Conservation (phyloP, 2,113 vertebrate species). For the Xyrauchen texanus region DNA sequence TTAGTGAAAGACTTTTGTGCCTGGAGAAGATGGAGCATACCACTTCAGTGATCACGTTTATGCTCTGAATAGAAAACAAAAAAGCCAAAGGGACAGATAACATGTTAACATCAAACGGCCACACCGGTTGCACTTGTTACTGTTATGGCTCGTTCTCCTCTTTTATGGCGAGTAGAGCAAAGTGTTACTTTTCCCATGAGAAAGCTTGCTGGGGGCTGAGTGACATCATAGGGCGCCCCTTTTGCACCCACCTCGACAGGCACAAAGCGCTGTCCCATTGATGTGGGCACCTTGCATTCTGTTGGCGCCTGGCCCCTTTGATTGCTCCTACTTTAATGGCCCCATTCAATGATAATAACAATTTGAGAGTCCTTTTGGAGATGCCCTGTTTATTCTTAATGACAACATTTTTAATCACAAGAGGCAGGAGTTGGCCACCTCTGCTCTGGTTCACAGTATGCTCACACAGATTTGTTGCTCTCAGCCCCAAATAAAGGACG, state of each 20-base stretch:
- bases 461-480: no score
- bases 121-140: slow-evolving; percentile 66
- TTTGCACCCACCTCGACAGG: slow-evolving; percentile 49
- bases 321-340: slow-evolving; percentile 50
- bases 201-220: slow-evolving; percentile 62
- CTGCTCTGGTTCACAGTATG: slow-evolving; percentile 7
- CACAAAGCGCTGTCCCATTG: slow-evolving; percentile 41
- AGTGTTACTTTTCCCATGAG: slow-evolving; percentile 85
- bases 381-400: slow-evolving; percentile 45
- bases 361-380: slow-evolving; percentile 43
- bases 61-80: slow-evolving; percentile 73
- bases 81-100: slow-evolving; percentile 71
- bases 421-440: slow-evolving; percentile 54
- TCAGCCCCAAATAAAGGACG: not conserved
- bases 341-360: slow-evolving; percentile 56
- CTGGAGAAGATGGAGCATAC: slow-evolving; percentile 73
- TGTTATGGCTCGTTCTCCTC: slow-evolving; percentile 68
- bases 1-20: slow-evolving; percentile 85
- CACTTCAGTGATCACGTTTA: slow-evolving; percentile 85
- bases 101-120: slow-evolving; percentile 71
- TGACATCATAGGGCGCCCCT: slow-evolving; percentile 58
- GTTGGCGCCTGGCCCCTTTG: slow-evolving; percentile 46
- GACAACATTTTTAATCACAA: slow-evolving; percentile 57
- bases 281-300: slow-evolving; percentile 55
- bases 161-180: slow-evolving; percentile 66